Evolutionary conservation across 2,888 invertebrate species (phyloP).

Genomic region (Temnothorax ravouxi): DNA sequence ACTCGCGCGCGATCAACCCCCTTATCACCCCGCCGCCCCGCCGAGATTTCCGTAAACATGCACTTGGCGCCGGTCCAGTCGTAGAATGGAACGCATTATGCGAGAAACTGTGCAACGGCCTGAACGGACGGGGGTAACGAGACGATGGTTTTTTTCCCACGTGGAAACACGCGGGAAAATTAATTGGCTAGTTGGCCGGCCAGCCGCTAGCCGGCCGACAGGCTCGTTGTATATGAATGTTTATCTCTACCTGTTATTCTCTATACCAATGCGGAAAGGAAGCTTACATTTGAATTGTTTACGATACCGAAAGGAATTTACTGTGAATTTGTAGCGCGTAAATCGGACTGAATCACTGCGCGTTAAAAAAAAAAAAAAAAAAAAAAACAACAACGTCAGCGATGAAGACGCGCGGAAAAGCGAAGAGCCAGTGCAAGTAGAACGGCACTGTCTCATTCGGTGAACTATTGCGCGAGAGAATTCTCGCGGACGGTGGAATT

Average conservation of each 20-base stretch:
- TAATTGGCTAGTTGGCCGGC: slow-evolving; percentile 16
- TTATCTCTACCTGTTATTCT: slow-evolving; percentile 16
- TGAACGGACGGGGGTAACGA: slow-evolving; percentile 6
- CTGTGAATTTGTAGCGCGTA: slow-evolving; percentile 19
- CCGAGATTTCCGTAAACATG: slow-evolving; percentile 81
- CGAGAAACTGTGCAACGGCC: slow-evolving; percentile 61
- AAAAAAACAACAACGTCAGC: neutral
- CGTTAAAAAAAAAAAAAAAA: slow-evolving; percentile 34
- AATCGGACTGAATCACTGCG: slow-evolving; percentile 13
- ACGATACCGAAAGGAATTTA: slow-evolving; percentile 32
- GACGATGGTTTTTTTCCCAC: neutral
- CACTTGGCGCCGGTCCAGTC: slow-evolving; percentile 77
- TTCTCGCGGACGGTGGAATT: neutral
- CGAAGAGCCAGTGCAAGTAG: neutral
- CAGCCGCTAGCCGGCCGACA: neutral
- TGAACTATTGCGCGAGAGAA: neutral
- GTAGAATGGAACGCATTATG: slow-evolving; percentile 68
- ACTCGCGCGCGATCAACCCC: slow-evolving; percentile 37
- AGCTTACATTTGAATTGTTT: slow-evolving; percentile 43
- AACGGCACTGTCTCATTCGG: neutral
- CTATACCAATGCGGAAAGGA: slow-evolving; percentile 29
- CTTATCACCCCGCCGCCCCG: slow-evolving; percentile 37
- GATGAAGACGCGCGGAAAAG: slow-evolving; percentile 5
- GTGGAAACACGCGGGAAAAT: neutral
- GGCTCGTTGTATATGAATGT: slow-evolving; percentile 31